Evolutionary conservation across 64 coral and sea anemone genomes (phyloP).

Genomic region (Pachyseris speciosa): DNA sequence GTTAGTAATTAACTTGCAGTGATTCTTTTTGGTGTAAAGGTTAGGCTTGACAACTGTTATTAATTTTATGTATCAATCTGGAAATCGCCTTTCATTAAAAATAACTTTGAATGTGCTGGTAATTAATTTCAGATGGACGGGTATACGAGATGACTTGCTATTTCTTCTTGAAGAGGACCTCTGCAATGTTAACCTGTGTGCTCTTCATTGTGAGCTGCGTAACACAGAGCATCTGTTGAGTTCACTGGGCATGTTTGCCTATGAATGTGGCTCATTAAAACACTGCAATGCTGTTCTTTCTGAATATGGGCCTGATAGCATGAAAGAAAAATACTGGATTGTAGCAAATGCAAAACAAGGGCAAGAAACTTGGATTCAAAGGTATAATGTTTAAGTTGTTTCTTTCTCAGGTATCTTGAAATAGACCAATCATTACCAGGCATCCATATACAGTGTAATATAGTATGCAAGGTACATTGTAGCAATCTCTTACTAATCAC

Average conservation of each 20-base stretch:
- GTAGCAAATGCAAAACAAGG: neutral
- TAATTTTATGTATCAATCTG: too few species aligned
- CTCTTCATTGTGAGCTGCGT: constrained; percentile 47
- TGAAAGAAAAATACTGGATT: constrained; percentile 17
- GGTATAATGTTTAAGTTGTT: constrained; percentile 6
- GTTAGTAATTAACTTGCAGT: too few species aligned
- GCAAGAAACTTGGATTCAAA: constrained; percentile 21
- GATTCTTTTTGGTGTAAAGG: neutral
- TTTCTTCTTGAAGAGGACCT: constrained; percentile 57
- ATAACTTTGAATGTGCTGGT: too few species aligned
- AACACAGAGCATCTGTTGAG: constrained; percentile 54
- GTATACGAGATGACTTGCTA: constrained; percentile 45
- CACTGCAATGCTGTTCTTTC: constrained; percentile 31
- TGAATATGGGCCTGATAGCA: constrained; percentile 47
- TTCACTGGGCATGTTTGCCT: constrained; percentile 23
- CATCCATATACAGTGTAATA: too few species aligned
- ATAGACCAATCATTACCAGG: too few species aligned
- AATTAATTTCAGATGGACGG: constrained; percentile 41
- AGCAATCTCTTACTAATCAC: too few species aligned
- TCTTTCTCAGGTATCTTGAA: constrained; percentile 51
- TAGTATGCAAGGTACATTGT: too few species aligned
- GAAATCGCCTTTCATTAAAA: too few species aligned
- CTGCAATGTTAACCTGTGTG: constrained; percentile 42
- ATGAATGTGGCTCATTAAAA: constrained; percentile 1
- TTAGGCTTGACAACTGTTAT: too few species aligned